Conservation (phyloP, 2,113 vertebrate species). For the Hippolais icterina region DNA sequence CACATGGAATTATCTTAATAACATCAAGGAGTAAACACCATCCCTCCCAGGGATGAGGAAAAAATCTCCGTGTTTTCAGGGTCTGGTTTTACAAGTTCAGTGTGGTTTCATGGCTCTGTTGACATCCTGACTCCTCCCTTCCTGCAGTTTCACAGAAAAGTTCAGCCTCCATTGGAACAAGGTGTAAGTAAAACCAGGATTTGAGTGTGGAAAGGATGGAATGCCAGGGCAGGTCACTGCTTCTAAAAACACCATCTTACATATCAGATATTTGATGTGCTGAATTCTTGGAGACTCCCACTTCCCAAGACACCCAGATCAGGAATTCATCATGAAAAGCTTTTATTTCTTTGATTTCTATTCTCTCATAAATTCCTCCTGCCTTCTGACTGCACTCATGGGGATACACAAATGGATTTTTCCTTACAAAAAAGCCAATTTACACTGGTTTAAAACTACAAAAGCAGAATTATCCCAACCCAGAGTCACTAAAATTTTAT, state of each 20-base stretch:
- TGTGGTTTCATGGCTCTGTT: neutral
- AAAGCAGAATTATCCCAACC: neutral
- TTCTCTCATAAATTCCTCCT: neutral
- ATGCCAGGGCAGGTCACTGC: neutral
- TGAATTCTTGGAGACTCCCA: neutral
- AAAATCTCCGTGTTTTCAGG: neutral
- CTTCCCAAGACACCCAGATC: neutral
- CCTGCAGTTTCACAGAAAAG: neutral
- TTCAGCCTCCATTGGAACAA: neutral
- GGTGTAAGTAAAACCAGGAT: neutral
- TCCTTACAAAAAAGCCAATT: neutral
- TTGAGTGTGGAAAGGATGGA: neutral
- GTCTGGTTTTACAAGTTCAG: neutral
- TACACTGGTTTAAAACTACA: neutral
- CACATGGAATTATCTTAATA: neutral
- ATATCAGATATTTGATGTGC: neutral
- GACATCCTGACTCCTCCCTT: neutral
- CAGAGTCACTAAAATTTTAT: neutral
- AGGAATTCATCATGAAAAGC: neutral
- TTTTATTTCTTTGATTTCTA: neutral
- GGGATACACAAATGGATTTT: neutral
- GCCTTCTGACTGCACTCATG: neutral
- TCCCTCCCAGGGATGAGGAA: rapidly evolving
- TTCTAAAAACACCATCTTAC: neutral
- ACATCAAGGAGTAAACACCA: neutral